Base-by-base conservation (phyloP, 2,888 invertebrate genomes). In the Melitaea athalia region DNA sequence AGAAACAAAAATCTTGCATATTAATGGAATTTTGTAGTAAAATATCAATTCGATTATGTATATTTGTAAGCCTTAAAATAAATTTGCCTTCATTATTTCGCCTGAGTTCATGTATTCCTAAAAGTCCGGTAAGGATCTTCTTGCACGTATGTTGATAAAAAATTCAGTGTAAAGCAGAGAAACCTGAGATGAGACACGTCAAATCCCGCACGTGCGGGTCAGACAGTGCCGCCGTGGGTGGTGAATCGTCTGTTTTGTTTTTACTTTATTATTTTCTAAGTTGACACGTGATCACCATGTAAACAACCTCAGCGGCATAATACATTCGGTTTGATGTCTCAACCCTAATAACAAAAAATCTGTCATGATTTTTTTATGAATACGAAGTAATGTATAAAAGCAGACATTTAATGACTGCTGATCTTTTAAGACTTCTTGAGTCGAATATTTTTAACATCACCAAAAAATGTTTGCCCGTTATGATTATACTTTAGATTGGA, bases 201-300 rank as follows among this genome's bases (percentile, higher is more conserved):
- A 75, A 73, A 70, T 77, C 72, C 74, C 81, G 81, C 82, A 83
- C 83, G 85, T 82, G 81, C 76, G 78, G 63, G 63, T 61, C 72
- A 67, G 50, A 33, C 68, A 60, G 11, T 63, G 53, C 63, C 77
- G 52, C 75, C 55, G 80, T 81, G 80, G 78, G 79, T 77, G 78
- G 79, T 74, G 74, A 63, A 67, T 74, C 72, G 62, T 65, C 63
- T 64, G 42, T 68, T 24, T 68, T 65, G 70, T 75, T 76, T 77
- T 78, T 74, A 64, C 74, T 74, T 75, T 79, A 81, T 81, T 78
- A 80, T 77, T 77, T 59, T 81, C 77, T 81, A 79, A 79, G 72
- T 66, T 75, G 73, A 83, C 83, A 84, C 81, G 81, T 85, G 83
- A 84, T 79, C 76, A 55, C 73, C 78, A 75, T 80, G 74, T 80